Evolutionary conservation across 2,888 invertebrate genomes (phyloP).

Genomic region (Agrotis clavis): DNA sequence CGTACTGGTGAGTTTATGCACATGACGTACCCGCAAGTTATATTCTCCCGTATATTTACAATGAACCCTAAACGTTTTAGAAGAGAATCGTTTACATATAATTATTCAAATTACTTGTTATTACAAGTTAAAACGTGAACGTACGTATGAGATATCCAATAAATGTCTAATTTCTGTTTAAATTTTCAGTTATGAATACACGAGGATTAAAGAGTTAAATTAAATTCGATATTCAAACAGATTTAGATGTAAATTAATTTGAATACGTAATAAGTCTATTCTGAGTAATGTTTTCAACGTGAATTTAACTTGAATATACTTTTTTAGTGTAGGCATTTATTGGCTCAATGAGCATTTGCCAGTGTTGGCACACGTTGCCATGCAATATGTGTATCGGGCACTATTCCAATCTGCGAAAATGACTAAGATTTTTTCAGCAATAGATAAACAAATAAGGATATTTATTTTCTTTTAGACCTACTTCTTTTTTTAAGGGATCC

Average conservation of each 20-base stretch:
- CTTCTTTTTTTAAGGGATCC: too few relatives aligned
- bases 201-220: constrained; percentile 53
- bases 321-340: constrained; percentile 38
- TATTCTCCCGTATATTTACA: constrained; percentile 45
- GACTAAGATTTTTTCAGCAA: constrained; percentile 35
- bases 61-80: constrained; percentile 62
- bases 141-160: constrained; percentile 63
- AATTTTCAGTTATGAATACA: constrained; percentile 51
- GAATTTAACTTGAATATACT: constrained; percentile 29
- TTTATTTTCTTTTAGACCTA: too few relatives aligned
- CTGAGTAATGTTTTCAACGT: constrained; percentile 43
- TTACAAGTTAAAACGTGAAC: constrained; percentile 60
- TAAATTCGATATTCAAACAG: constrained; percentile 52
- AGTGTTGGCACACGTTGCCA: constrained; percentile 37
- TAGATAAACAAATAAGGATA: neutral
- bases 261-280: constrained; percentile 30
- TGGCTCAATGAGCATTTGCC: constrained; percentile 34
- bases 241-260: constrained; percentile 48
- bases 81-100: constrained; percentile 75
- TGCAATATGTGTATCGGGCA: constrained; percentile 55
- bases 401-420: constrained; percentile 39
- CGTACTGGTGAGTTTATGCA: too few relatives aligned
- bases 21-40: constrained; percentile 4
- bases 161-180: constrained; percentile 60
- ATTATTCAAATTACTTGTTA: constrained; percentile 74